phyloP scores from a whole-genome alignment of 2,797 vertebrate species.

The Semotilus atromaculatus region DNA sequence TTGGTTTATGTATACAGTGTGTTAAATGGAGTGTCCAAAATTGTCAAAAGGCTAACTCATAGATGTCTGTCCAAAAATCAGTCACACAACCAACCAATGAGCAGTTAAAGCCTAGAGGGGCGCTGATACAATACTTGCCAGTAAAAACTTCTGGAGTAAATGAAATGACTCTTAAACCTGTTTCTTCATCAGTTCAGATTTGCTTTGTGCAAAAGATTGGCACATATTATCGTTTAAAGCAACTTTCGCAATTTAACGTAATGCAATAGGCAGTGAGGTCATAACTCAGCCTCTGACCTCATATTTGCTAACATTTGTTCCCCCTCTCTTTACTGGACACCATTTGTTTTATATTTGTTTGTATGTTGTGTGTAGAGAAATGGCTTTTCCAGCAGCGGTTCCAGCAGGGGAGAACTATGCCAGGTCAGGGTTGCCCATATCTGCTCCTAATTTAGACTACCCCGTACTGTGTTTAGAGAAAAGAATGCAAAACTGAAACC shows the following conservation, averaged over 20 bases:
- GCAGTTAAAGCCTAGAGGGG: neutral
- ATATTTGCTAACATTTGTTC: slow-evolving; percentile 46
- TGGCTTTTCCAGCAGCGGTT: slow-evolving; percentile 38
- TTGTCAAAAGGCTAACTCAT: slow-evolving; percentile 50
- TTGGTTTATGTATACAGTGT: slow-evolving; percentile 70
- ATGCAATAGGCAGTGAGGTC: slow-evolving; percentile 56
- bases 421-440: slow-evolving; percentile 56
- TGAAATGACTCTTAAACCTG: slow-evolving; percentile 24
- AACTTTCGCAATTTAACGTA: slow-evolving; percentile 56
- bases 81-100: slow-evolving; percentile 31
- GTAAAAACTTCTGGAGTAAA: slow-evolving; percentile 27
- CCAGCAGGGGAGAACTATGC: neutral
- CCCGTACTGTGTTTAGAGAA: slow-evolving; percentile 52
- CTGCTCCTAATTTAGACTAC: slow-evolving; percentile 67
- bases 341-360: slow-evolving; percentile 61
- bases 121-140: slow-evolving; percentile 6
- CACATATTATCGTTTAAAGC: slow-evolving; percentile 2
- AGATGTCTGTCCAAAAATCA: slow-evolving; percentile 52
- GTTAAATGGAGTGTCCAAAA: slow-evolving; percentile 64
- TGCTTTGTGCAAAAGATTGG: slow-evolving; percentile 17
- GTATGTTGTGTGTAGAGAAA: slow-evolving; percentile 29
- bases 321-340: slow-evolving; percentile 23
- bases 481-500: slow-evolving; percentile 65
- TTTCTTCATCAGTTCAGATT: slow-evolving; percentile 11
- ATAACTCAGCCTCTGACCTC: slow-evolving; percentile 59